phyloP scores from a whole-genome alignment of 2,113 vertebrate genomes.

The Brachypodius melanocephalos region DNA sequence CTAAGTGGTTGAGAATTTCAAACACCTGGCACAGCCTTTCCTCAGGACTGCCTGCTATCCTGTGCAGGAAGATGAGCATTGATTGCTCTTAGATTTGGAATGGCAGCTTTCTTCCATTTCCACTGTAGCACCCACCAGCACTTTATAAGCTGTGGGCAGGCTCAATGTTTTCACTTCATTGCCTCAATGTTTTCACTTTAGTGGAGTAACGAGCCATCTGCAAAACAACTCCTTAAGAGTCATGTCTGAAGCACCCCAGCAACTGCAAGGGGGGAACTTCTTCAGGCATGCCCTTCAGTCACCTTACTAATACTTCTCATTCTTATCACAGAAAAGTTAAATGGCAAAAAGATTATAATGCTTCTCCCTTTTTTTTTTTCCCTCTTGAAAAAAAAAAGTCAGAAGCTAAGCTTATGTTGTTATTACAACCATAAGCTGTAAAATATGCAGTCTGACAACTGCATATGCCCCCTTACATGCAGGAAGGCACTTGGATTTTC shows the following conservation, averaged over 20 bases:
- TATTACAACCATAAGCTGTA: background rate
- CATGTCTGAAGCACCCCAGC: background rate
- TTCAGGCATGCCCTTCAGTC: background rate
- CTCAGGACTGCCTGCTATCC: background rate
- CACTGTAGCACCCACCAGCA: background rate
- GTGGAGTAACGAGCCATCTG: background rate
- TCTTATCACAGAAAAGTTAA: background rate
- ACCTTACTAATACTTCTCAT: background rate
- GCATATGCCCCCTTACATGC: background rate
- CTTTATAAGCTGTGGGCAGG: background rate
- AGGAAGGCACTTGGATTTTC: background rate
- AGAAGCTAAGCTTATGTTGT: background rate
- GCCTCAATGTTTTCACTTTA: background rate
- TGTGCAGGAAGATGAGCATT: background rate
- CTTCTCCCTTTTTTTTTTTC: background rate
- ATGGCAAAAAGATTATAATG: background rate
- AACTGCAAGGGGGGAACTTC: background rate
- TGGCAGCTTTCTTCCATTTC: background rate
- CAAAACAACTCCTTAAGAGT: background rate
- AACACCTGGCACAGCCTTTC: background rate
- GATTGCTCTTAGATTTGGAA: background rate
- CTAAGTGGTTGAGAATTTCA: background rate
- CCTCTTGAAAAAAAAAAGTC: background rate
- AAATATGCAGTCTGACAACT: background rate
- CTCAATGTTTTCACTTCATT: background rate